Conservation (phyloP, 2,797 vertebrate species). For the Pipistrellus nathusii region DNA sequence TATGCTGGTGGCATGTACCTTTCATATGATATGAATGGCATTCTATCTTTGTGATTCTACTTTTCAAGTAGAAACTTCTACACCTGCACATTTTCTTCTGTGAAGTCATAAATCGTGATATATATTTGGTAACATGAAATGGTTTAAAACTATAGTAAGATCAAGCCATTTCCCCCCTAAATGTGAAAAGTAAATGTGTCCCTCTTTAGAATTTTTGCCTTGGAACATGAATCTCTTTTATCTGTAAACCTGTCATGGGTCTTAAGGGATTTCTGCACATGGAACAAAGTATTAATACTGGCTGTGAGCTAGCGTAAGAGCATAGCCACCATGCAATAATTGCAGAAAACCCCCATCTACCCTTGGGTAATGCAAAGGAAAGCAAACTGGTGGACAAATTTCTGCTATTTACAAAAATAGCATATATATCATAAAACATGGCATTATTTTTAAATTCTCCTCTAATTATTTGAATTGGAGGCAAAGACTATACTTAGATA, state of each 20-base stretch:
- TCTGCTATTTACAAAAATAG: neutral
- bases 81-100: neutral
- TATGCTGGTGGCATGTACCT: too few relatives aligned
- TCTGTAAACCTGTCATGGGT: neutral
- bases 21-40: neutral
- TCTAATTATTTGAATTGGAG: slow-evolving; percentile 26
- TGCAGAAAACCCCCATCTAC: neutral
- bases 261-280: neutral
- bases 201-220: neutral
- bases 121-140: neutral
- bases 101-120: neutral
- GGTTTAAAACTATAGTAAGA: neutral
- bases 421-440: slow-evolving; percentile 11
- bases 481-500: neutral
- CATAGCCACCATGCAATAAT: neutral
- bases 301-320: neutral
- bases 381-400: neutral
- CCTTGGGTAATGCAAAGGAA: neutral
- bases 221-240: neutral
- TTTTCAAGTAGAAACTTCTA: slow-evolving; percentile 40
- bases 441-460: neutral
- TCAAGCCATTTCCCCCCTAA: neutral
- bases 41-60: neutral
- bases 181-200: neutral
- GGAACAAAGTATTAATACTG: neutral